A percentile compares a stretch with the other conserved stretches of the same genome.
Conservation (phyloP, 2,888 invertebrate species). For the Andricus curvator region DNA sequence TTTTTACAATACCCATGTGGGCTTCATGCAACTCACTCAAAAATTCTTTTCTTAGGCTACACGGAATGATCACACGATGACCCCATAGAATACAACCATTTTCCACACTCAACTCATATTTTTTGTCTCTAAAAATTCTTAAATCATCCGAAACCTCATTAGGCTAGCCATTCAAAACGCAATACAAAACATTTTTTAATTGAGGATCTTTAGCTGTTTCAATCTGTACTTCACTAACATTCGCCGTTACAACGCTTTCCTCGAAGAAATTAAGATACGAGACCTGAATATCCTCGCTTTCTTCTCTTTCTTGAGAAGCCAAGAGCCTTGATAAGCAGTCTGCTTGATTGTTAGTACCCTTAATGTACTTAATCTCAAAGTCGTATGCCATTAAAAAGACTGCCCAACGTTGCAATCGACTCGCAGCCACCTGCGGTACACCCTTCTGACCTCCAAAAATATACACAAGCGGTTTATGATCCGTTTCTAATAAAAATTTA, state of each 20-base stretch:
- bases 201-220: constrained; percentile 41
- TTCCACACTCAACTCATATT: constrained; percentile 45
- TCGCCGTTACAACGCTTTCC: constrained; percentile 37
- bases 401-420: constrained; percentile 67
- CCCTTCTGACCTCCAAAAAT: constrained; percentile 63
- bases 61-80: constrained; percentile 57
- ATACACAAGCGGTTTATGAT: constrained; percentile 58
- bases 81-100: constrained; percentile 55
- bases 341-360: constrained; percentile 50
- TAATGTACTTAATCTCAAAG: constrained; percentile 56
- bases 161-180: constrained; percentile 8
- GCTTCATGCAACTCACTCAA: constrained; percentile 51
- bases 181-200: constrained; percentile 35
- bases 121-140: constrained; percentile 12
- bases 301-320: constrained; percentile 42
- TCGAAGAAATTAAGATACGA: constrained; percentile 51
- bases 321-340: constrained; percentile 52
- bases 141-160: constrained; percentile 12
- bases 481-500: constrained; percentile 57
- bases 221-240: constrained; percentile 40
- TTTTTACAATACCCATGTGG: constrained; percentile 52
- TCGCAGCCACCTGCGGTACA: constrained; percentile 68
- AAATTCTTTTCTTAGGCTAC: constrained; percentile 36
- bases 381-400: constrained; percentile 54
- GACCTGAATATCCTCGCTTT: neutral